Conservation (phyloP, 2,113 vertebrate species). For the Caranx ignobilis region DNA sequence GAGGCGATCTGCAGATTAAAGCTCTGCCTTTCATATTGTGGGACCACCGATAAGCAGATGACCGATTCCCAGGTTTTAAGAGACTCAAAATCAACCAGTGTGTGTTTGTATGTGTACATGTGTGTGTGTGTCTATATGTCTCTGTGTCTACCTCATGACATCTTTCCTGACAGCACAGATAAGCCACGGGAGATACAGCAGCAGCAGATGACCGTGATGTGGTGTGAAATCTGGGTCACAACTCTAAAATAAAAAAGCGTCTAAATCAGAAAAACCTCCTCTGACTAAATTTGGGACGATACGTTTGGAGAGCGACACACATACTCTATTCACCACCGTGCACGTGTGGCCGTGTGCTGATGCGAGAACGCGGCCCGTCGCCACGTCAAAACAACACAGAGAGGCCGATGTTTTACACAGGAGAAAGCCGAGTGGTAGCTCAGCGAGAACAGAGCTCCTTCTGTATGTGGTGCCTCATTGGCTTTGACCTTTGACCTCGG, state of each 20-base stretch:
- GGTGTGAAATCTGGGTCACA: constrained; percentile 42
- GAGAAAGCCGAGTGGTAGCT: constrained; percentile 21
- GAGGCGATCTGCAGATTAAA: constrained; percentile 62
- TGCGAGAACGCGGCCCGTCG: constrained; percentile 12
- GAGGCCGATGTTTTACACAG: constrained; percentile 50
- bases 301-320: constrained; percentile 5
- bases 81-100: constrained; percentile 12
- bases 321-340: neutral
- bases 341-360: neutral
- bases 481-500: constrained; percentile 66
- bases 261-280: constrained; percentile 7
- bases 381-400: constrained; percentile 28
- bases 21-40: neutral
- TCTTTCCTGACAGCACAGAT: neutral
- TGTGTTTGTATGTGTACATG: constrained; percentile 12
- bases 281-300: constrained; percentile 15
- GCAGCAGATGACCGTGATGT: constrained; percentile 21
- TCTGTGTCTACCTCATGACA: constrained; percentile 3
- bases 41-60: constrained; percentile 48
- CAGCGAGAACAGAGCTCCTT: constrained; percentile 56
- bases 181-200: constrained; percentile 32
- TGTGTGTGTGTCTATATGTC: neutral
- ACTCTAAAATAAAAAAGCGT: constrained; percentile 51
- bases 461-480: constrained; percentile 61
- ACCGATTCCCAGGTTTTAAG: constrained; percentile 19